A percentile compares a stretch with the other conserved stretches of the same genome.
Conservation (phyloP, 2,888 invertebrate species). For the Philereme vetulata region DNA sequence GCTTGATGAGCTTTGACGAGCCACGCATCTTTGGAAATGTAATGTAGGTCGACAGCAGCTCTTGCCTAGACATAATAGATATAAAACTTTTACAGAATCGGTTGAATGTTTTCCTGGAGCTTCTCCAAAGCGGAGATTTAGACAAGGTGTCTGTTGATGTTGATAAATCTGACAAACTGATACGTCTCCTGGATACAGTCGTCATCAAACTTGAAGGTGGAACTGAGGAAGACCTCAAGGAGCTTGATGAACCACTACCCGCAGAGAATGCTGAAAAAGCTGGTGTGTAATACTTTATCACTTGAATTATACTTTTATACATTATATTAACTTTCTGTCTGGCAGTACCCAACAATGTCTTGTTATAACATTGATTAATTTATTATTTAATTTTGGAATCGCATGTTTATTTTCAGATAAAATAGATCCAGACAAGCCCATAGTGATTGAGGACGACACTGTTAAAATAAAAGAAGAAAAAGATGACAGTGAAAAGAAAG, state of each 20-base stretch:
- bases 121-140: slow-evolving; percentile 89
- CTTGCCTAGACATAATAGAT: neutral
- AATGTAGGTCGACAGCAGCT: too few species aligned
- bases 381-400: neutral
- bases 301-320: too few species aligned
- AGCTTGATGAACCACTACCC: slow-evolving; percentile 88
- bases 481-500: slow-evolving; percentile 61
- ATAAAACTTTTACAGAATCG: slow-evolving; percentile 85
- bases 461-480: slow-evolving; percentile 76
- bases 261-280: slow-evolving; percentile 63
- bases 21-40: too few species aligned
- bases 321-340: too few species aligned
- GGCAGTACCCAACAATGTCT: too few species aligned
- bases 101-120: slow-evolving; percentile 93
- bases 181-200: slow-evolving; percentile 96
- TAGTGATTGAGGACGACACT: slow-evolving; percentile 73
- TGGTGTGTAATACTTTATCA: slow-evolving; percentile 43
- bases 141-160: slow-evolving; percentile 93
- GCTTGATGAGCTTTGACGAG: too few species aligned
- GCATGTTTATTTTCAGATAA: slow-evolving; percentile 50
- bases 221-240: slow-evolving; percentile 92
- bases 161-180: slow-evolving; percentile 91
- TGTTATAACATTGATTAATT: neutral
- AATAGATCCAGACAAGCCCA: slow-evolving; percentile 66
- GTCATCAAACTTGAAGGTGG: slow-evolving; percentile 98